Evolutionary conservation across 1,140 invertebrate genomes (phyloP), one percentile per base, ranked within the genome.

Genomic region (Bombus affinis): DNA sequence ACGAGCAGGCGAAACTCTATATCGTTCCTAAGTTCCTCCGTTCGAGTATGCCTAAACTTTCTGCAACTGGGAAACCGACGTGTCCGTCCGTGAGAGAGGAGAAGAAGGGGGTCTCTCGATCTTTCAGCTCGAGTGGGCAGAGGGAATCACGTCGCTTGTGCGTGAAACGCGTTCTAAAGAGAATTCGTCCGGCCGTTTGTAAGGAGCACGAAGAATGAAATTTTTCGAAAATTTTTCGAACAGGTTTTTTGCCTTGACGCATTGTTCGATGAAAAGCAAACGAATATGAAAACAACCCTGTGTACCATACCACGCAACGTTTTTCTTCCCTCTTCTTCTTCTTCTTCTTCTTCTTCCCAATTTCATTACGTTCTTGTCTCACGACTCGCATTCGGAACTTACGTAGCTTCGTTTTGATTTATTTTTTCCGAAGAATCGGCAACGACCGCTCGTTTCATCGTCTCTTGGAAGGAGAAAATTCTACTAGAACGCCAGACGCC

Each of bases 1-100:
- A 10, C 65, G 65, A 78, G 9, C 75, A 66, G 28, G 37, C 73
- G 82, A 78, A 84, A 84, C 76, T 84, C 66, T 71, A 78, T 78
- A 77, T 71, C 47, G 74, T 78, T 77, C 35, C 65, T 32, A 53
- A 57, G 74, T 70, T 57, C 10, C 9, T 18, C 13, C 75, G 25
- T 53, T 66, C 66, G 28, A 70, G 82, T 25, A 47, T 39, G 57
- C 13, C 74, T 32, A 59, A 83, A 80, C 62, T 83, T 77, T 70
- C 73, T 28, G 73, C 22, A 71, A 59, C 18, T 76, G 25, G n/a
- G 74, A 57, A 57, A 76, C 74, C 35, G 4, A 35, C 35, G 73
- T 57, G 32, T 59, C 39, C 35, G 44, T 75, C 15, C 13, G 59
- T 6, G 73, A 25, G 12, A 12, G 22, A 35, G 10, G 0, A 3